Evolutionary conservation across 2,113 vertebrate genomes (phyloP), one percentile per base, ranked within the genome.

Genomic region (Mohoua ochrocephala): DNA sequence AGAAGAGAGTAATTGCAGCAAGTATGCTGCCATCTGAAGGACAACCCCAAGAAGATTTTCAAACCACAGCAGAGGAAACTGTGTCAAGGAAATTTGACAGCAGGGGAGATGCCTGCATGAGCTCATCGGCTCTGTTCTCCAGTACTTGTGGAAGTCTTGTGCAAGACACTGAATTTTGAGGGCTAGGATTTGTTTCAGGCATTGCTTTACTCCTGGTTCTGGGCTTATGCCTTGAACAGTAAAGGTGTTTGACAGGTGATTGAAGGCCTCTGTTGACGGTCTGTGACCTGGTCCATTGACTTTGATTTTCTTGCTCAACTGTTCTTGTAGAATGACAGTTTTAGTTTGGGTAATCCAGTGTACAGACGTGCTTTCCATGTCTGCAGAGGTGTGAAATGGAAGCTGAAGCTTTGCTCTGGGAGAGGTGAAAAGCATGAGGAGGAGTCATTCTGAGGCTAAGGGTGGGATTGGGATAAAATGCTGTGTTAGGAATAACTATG

Each of bases 1-100:
- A 64, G 86, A 69, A 63, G 41, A 81, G 56, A 95, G 76, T 95
- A 95, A 94, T 95, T 94, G 93, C 76, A 84, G 80, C 27, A 67
- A 93, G 79, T 78, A 8, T 74, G 39, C 54, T 89, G 76, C 63
- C 47, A 63, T 89, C 79, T 86, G 68, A 91, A 84, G 73, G 75
- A 95, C 71, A 96, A 3, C 64, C 47, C 63, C 42, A 67, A 60
- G 64, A 78, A 59, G 64, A 67, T 92, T 91, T 92, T 96, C 83
- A 78, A 95, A 75, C 79, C 56, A 47, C 35, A 81, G 56, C 60
- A 60, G 44, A 87, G 47, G 56, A 81, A 89, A 84, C 41, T 56
- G 9, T 93, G 74, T 92, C 68, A 77, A 73, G 42, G 30, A 77
- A 63, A 31, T 50, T 37, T 96, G 92, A 80, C 85, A 84, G 71